A percentile compares a stretch with the other conserved stretches of the same genome.
phyloP scores from a whole-genome alignment of 2,797 vertebrate genomes.

The Acanthopagrus latus region DNA sequence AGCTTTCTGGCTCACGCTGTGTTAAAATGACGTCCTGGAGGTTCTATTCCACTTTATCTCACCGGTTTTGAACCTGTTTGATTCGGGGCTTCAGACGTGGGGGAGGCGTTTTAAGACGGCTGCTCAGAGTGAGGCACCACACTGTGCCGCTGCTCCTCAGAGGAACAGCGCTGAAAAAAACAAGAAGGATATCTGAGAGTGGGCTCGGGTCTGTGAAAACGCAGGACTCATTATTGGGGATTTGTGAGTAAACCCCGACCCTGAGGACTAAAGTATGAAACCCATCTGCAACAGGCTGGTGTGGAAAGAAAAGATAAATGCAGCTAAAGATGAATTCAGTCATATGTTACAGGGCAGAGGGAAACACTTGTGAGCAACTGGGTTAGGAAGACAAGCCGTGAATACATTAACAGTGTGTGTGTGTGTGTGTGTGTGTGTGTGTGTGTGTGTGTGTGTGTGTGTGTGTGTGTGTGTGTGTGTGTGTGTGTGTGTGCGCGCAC shows the following conservation, averaged over 20 bases:
- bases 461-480: neutral
- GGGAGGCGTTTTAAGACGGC: neutral
- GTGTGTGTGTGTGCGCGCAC: neutral
- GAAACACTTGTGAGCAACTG: neutral
- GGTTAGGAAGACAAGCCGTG: constrained; percentile 23
- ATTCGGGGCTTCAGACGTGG: constrained; percentile 10
- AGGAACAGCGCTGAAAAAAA: constrained; percentile 10
- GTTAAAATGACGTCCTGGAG: neutral
- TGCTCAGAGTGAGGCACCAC: neutral
- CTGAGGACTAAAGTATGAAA: constrained; percentile 16
- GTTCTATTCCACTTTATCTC: constrained; percentile 18
- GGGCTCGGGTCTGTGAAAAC: constrained; percentile 12
- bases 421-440: neutral
- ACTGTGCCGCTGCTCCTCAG: neutral
- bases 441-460: neutral
- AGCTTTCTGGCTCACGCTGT: neutral
- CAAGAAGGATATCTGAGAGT: constrained; percentile 1
- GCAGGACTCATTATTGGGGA: constrained; percentile 11
- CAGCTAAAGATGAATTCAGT: neutral
- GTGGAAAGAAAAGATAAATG: neutral
- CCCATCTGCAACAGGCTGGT: neutral
- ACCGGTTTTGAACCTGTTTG: constrained; percentile 27
- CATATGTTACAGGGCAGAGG: neutral
- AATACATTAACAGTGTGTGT: neutral
- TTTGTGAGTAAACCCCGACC: neutral